Percentiles rank a stretch among this genome's conserved stretches.
These are phyloP conservation scores for Drepana arcuata DNA, from an alignment of 1,140 invertebrate species.

Conservation along the genomic window DNA sequence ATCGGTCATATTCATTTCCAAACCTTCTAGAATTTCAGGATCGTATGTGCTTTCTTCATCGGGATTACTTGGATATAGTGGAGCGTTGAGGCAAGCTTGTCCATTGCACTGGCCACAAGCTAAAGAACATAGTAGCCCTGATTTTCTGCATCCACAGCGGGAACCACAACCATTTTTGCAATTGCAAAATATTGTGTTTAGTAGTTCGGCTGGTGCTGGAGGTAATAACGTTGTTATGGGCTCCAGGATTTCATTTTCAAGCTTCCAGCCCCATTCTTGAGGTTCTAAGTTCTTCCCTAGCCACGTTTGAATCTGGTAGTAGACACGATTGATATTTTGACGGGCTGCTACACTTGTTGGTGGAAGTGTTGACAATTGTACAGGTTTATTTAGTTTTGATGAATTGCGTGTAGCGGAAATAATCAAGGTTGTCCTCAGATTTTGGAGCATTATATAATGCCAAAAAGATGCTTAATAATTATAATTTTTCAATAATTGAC, in stretches of 20 bases:
- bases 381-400: constrained; percentile 18
- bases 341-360: constrained; percentile 8
- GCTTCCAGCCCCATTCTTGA: constrained; percentile 30
- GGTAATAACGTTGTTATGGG: constrained; percentile 22
- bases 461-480: too few species aligned
- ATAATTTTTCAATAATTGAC: too few species aligned
- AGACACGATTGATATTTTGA: constrained; percentile 33
- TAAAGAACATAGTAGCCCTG: constrained; percentile 12
- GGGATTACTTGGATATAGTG: constrained; percentile 14
- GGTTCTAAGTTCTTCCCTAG: constrained; percentile 28
- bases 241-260: constrained; percentile 18
- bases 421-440: constrained; percentile 9
- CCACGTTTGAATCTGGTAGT: constrained; percentile 42
- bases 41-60: constrained; percentile 25
- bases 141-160: constrained; percentile 16
- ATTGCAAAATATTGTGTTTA: constrained; percentile 18
- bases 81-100: constrained; percentile 5
- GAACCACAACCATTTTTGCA: constrained; percentile 8
- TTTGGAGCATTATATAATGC: constrained; percentile 12
- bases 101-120: constrained; percentile 7
- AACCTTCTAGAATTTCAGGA: constrained; percentile 27
- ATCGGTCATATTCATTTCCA: constrained; percentile 25
- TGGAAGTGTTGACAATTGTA: constrained; percentile 18
- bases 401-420: constrained; percentile 8
- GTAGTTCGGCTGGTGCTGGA: constrained; percentile 23